Evolutionary conservation across 2,797 vertebrate genomes (phyloP), one percentile per base, ranked within the genome.

Genomic region (Pogonophryne albipinna): DNA sequence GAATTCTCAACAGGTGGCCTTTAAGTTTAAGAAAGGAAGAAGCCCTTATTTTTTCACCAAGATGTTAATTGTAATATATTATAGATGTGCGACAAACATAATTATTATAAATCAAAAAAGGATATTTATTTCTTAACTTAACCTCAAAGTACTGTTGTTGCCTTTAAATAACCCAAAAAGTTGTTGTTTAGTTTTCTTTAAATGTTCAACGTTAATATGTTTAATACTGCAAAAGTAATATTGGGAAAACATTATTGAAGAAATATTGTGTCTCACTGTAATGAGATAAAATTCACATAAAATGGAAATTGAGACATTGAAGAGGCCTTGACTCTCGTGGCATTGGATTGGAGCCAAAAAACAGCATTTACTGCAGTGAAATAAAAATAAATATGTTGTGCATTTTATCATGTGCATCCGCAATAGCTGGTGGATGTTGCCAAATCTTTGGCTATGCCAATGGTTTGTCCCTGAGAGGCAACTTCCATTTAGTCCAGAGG

Each of bases 401-500:
- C 49, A 17, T 12, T 19, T 19, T 51, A n/a, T 51, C 19, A 51
- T 38, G 34, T 38, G 34, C 8, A 38, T 9, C 34, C 6, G 8
- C 58, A 23, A 45, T 1, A 49, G 60, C 63, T 13, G 53, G 5
- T 49, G 49, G 50, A 62, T 23, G 71, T 69, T 53, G 60, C 64
- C 64, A 65, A 60, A 66, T 60, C 67, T 47, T 59, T 57, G 71
- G 64, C 34, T 47, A 12, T 11, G 8, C 65, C 58, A 7, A 23
- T 34, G 38, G 61, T 27, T 45, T 41, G 50, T 76, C 60, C 50
- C 69, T 82, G 14, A 0, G 75, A 60, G 78, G 57, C 46, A 9
- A 62, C 66, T 79, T 68, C 65, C 59, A 71, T 76, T 80, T 49
- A 65, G 56, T 46, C 70, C 0, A 38, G 38, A 73, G 45, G 76